phyloP scores from a whole-genome alignment of 2,888 invertebrate species.

The Meiosimyza decipiens region DNA sequence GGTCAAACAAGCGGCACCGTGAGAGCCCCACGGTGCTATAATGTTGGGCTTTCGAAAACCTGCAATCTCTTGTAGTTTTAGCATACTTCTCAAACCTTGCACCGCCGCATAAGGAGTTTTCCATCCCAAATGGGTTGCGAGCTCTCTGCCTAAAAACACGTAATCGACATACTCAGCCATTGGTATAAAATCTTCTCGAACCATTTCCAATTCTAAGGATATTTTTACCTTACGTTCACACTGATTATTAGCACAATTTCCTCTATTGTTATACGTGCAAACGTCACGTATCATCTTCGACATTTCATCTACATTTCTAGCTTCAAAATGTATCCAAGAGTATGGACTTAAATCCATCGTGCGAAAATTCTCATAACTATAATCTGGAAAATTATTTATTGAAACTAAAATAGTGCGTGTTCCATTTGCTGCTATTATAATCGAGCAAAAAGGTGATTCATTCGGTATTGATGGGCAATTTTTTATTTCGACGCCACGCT shows the following conservation, averaged over 20 bases:
- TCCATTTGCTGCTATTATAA: constrained; percentile 70
- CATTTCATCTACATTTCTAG: constrained; percentile 69
- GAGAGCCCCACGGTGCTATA: constrained; percentile 69
- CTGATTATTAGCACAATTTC: constrained; percentile 36
- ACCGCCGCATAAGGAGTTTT: constrained; percentile 69
- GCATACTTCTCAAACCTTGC: constrained; percentile 58
- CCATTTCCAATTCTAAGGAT: constrained; percentile 74
- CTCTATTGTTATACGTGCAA: constrained; percentile 64
- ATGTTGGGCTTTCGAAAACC: constrained; percentile 43
- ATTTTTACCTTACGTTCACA: constrained; percentile 61
- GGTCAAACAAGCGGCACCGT: constrained; percentile 69
- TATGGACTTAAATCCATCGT: constrained; percentile 69
- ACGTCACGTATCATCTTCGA: constrained; percentile 70
- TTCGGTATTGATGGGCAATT: constrained; percentile 68
- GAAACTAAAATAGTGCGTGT: constrained; percentile 75
- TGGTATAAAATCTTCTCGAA: constrained; percentile 66
- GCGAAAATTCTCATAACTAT: constrained; percentile 69
- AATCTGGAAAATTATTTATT: constrained; percentile 71
- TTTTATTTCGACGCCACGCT: constrained; percentile 68
- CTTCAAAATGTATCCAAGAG: constrained; percentile 78
- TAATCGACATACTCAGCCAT: constrained; percentile 70
- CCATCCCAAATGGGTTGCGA: constrained; percentile 70
- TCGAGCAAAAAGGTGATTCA: constrained; percentile 71
- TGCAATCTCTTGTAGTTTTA: constrained; percentile 45
- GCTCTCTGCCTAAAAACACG: constrained; percentile 76